Evolutionary conservation across 1,140 invertebrate species (phyloP).

Genomic region (Papilio aristodemus): DNA sequence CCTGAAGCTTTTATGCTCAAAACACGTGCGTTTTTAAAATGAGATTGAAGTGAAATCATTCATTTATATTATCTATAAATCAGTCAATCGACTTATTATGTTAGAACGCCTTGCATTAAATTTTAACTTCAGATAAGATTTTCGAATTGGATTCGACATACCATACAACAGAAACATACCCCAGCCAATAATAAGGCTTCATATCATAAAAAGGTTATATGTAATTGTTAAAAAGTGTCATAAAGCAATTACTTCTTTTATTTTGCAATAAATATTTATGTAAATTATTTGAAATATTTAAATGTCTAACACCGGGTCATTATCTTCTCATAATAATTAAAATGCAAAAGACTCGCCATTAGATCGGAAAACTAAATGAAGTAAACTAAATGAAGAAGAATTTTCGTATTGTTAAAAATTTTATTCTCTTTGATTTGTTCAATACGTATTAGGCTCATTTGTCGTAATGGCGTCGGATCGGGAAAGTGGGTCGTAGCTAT

Average conservation of each 20-base stretch:
- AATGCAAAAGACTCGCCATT: conserved; percentile 10
- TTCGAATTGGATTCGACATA: too few relatives aligned
- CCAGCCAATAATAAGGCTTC: too few relatives aligned
- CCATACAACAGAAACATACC: too few relatives aligned
- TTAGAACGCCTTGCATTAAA: neutral
- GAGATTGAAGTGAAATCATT: conserved; percentile 34
- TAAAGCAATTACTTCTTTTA: too few relatives aligned
- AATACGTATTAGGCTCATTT: conserved; percentile 29
- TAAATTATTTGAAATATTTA: too few relatives aligned
- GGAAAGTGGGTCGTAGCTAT: conserved; percentile 33
- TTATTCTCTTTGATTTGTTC: conserved; percentile 31
- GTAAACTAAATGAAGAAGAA: conserved; percentile 17
- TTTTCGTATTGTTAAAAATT: conserved; percentile 33
- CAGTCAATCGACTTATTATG: neutral
- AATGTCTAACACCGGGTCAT: neutral
- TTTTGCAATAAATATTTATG: too few relatives aligned
- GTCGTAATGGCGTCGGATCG: conserved; percentile 29
- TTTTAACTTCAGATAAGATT: too few relatives aligned
- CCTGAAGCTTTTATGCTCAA: conserved; percentile 51
- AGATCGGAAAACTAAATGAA: conserved; percentile 17
- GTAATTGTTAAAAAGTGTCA: too few relatives aligned
- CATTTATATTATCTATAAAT: conserved; percentile 20
- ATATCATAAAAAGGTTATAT: too few relatives aligned
- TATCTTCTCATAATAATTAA: neutral
- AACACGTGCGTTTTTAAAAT: conserved; percentile 44